A percentile compares a stretch with the other conserved stretches of the same genome.
Conservation (phyloP, 2,113 vertebrate genomes). For the Sinosuthora webbiana region DNA sequence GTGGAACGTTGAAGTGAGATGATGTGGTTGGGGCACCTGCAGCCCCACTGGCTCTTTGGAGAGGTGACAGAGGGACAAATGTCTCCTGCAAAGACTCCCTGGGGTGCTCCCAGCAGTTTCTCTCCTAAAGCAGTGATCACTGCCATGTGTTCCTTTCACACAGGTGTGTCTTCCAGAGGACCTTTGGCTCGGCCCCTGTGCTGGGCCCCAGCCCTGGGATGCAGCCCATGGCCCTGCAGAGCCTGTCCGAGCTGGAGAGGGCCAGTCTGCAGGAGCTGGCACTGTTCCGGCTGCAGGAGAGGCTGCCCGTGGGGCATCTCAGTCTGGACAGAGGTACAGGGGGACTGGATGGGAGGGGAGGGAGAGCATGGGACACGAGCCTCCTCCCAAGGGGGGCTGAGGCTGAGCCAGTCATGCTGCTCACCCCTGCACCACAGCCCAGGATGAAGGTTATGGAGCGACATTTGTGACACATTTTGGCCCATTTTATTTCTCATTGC, state of each 20-base stretch:
- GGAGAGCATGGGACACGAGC: neutral
- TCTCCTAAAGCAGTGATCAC: fast-evolving
- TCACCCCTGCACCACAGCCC: fast-evolving
- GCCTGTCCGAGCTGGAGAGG: constrained; percentile 49
- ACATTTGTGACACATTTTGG: neutral
- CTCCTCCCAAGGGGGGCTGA: neutral
- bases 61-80: neutral
- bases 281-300: constrained; percentile 11
- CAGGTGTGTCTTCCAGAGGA: neutral
- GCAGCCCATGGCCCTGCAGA: constrained; percentile 40
- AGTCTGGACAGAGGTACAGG: neutral
- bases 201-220: neutral
- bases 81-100: neutral
- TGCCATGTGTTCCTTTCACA: fast-evolving
- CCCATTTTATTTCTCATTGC: neutral
- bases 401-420: fast-evolving
- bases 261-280: constrained; percentile 35
- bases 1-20: fast-evolving
- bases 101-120: neutral
- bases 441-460: neutral
- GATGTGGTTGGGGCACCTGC: neutral
- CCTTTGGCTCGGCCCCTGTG: neutral
- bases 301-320: neutral
- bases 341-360: too few relatives aligned
- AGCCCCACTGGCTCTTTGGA: neutral